Conservation (phyloP, 1,140 invertebrate genomes). For the Danaus plexippus region DNA sequence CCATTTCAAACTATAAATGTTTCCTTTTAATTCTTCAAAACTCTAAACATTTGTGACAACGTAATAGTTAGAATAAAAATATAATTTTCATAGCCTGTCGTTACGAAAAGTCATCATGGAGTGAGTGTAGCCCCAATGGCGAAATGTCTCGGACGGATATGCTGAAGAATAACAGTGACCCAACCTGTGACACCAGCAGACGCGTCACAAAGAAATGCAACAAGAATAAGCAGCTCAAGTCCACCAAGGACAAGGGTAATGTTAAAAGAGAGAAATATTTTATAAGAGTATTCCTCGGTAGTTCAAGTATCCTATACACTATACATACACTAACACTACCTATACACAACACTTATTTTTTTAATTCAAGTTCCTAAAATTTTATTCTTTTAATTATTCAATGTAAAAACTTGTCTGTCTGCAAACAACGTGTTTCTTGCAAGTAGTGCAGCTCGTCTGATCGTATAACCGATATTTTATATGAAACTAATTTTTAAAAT, state of each 20-base stretch:
- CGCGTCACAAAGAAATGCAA: constrained; percentile 84
- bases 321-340: no score
- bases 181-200: constrained; percentile 80
- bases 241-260: constrained; percentile 73
- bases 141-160: constrained; percentile 80
- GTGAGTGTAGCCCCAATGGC: constrained; percentile 77
- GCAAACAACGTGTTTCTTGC: constrained; percentile 2
- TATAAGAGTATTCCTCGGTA: no score
- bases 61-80: neutral
- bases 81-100: constrained; percentile 74
- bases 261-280: neutral
- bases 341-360: no score
- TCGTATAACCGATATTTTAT: neutral
- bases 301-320: no score
- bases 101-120: constrained; percentile 84
- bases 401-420: neutral
- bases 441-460: neutral
- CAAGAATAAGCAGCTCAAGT: constrained; percentile 74
- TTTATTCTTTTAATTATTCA: no score
- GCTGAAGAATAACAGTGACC: constrained; percentile 82
- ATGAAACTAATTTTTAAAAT: constrained; percentile 10
- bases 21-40: no score
- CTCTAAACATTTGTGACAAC: no score
- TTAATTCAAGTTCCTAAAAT: no score
- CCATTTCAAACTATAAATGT: no score